Evolutionary conservation across 1,140 invertebrate genomes (phyloP).

Genomic region (Littorina saxatilis): DNA sequence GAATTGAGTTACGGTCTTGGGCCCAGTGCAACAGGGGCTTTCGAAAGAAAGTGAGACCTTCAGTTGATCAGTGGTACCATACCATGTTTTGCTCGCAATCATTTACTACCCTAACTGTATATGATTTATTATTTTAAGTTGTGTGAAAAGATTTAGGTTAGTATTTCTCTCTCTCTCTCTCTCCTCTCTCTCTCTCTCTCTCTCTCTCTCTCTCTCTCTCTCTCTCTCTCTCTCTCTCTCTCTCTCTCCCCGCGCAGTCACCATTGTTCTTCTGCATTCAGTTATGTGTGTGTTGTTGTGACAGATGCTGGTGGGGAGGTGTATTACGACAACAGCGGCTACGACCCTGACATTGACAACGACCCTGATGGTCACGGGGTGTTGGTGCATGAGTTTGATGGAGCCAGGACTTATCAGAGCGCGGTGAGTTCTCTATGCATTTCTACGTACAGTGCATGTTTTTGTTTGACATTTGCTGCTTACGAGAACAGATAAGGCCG

Average conservation of each 20-base stretch:
- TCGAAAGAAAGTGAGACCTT: too few species aligned
- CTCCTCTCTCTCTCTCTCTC: slow-evolving; percentile 24
- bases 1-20: too few species aligned
- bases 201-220: slow-evolving; percentile 28
- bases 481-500: too few species aligned
- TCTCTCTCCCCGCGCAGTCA: background rate
- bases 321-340: slow-evolving; percentile 20
- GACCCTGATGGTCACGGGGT: slow-evolving; percentile 2
- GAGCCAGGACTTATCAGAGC: slow-evolving; percentile 37
- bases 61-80: too few species aligned
- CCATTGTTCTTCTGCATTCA: background rate
- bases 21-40: too few species aligned
- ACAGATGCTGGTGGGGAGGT: background rate
- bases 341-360: slow-evolving; percentile 6
- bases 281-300: background rate
- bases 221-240: slow-evolving; percentile 9
- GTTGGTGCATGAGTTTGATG: slow-evolving; percentile 35
- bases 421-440: slow-evolving; percentile 16
- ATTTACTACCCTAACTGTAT: background rate
- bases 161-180: background rate
- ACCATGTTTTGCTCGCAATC: background rate
- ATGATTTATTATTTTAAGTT: background rate
- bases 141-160: too few species aligned
- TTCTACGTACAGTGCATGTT: background rate
- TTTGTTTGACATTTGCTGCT: background rate